Evolutionary conservation across 2,888 invertebrate species (phyloP).

Genomic region (Clanis bilineata): DNA sequence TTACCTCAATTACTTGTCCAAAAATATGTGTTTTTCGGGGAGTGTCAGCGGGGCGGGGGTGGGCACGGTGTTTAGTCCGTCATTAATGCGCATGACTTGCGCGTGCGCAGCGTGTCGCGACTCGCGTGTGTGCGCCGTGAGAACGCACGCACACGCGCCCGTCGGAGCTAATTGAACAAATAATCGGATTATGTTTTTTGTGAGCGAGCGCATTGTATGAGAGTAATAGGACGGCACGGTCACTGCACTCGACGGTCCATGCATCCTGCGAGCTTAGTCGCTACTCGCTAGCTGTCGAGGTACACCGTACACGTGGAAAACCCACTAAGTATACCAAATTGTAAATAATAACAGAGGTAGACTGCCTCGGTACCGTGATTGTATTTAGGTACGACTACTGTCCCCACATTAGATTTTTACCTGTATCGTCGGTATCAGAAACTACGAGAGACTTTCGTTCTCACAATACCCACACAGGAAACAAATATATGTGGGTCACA

Average conservation of each 20-base stretch:
- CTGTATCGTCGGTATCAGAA: no score
- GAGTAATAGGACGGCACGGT: conserved; percentile 6
- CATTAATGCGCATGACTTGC: conserved; percentile 55
- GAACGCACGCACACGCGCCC: conserved; percentile 19
- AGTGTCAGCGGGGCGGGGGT: conserved; percentile 18
- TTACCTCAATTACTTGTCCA: conserved; percentile 7
- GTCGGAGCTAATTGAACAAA: conserved; percentile 31
- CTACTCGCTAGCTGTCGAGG: neutral
- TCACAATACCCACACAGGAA: no score
- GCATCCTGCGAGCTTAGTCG: neutral
- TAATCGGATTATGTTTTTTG: conserved; percentile 44
- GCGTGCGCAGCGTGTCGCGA: conserved; percentile 24
- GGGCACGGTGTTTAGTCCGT: conserved; percentile 23
- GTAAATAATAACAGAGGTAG: no score
- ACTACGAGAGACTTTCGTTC: no score
- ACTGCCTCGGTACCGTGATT: no score
- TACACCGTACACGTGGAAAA: neutral
- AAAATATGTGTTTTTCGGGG: neutral
- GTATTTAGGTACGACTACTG: no score
- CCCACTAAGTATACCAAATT: neutral
- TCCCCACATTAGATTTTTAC: no score
- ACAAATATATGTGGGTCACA: no score
- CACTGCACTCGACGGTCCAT: neutral
- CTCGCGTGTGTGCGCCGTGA: conserved; percentile 9
- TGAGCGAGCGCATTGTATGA: conserved; percentile 11